Conservation (phyloP, 2,113 vertebrate genomes). For the Solea solea region DNA sequence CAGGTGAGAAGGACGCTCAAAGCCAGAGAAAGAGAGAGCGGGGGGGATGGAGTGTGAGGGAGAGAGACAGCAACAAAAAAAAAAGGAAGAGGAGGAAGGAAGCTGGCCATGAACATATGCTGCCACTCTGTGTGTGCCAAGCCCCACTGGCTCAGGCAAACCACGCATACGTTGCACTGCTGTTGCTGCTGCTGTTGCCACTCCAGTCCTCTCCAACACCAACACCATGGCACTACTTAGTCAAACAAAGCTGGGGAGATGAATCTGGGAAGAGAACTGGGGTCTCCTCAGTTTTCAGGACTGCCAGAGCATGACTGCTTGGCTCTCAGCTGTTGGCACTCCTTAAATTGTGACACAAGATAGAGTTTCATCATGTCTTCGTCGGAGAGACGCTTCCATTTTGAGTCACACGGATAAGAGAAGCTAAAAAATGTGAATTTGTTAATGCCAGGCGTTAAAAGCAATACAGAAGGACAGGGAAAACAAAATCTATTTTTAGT, state of each 20-base stretch:
- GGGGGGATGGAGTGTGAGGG: not conserved
- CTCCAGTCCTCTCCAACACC: constrained; percentile 71
- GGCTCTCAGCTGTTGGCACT: constrained; percentile 42
- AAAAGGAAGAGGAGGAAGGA: constrained; percentile 66
- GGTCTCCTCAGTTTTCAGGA: constrained; percentile 48
- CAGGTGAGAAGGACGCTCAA: constrained; percentile 29
- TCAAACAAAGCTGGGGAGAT: constrained; percentile 77
- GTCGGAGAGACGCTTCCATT: constrained; percentile 7
- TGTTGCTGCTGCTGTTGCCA: constrained; percentile 69
- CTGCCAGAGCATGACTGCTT: constrained; percentile 61
- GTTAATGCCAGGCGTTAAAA: constrained; percentile 11
- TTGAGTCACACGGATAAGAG: constrained; percentile 13
- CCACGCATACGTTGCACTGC: constrained; percentile 72
- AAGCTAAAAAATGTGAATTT: constrained; percentile 30
- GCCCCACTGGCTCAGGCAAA: constrained; percentile 74
- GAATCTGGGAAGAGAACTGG: constrained; percentile 68
- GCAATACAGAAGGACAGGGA: constrained; percentile 4
- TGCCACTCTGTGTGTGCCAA: constrained; percentile 74
- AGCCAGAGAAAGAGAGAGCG: constrained; percentile 17
- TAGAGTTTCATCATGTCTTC: constrained; percentile 31
- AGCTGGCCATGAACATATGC: constrained; percentile 78
- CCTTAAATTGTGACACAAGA: constrained; percentile 24
- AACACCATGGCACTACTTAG: constrained; percentile 75
- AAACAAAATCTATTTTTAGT: not conserved
- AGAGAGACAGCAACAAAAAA: constrained; percentile 22